Conservation (phyloP, 2,113 vertebrate species). For the Leucopsar rothschildi region DNA sequence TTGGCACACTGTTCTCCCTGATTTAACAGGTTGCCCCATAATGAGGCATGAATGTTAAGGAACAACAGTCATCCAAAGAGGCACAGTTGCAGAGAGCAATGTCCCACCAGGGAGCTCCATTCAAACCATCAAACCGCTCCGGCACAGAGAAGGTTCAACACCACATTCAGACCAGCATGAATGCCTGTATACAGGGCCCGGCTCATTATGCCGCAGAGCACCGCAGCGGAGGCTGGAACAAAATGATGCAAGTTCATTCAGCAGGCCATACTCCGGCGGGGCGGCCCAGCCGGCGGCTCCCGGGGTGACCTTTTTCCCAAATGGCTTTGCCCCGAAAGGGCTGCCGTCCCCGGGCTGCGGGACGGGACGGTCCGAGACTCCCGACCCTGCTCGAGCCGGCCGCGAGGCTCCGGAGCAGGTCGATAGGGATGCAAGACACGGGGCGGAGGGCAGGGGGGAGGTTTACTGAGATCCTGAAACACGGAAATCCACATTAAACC, state of each 20-base stretch:
- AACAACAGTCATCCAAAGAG: conserved; percentile 82
- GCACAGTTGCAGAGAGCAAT: conserved; percentile 78
- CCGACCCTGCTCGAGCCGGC: not conserved
- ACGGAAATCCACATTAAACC: too few relatives aligned
- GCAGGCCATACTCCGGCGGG: conserved; percentile 10
- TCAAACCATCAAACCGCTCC: conserved; percentile 76
- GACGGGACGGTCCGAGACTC: not conserved
- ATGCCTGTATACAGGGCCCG: conserved; percentile 75
- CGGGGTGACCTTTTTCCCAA: not conserved
- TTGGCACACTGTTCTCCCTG: conserved; percentile 71
- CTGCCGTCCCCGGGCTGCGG: not conserved
- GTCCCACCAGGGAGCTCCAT: conserved; percentile 83
- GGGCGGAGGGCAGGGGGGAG: too few relatives aligned
- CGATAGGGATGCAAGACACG: too few relatives aligned
- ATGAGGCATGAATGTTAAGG: conserved; percentile 83
- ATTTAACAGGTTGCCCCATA: conserved; percentile 89
- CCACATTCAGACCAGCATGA: conserved; percentile 80
- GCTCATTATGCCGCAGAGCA: conserved; percentile 57
- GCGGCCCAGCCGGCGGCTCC: conserved; percentile 12
- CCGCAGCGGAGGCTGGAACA: conserved; percentile 16
- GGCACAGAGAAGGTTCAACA: conserved; percentile 85
- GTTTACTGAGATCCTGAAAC: too few relatives aligned
- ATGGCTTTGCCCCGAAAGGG: not conserved
- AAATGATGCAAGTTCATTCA: conserved; percentile 51
- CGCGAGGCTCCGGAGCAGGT: too few relatives aligned